These are phyloP conservation scores for Enteromius anoplus DNA, from an alignment of 2,797 vertebrate species.

Conservation along the genomic window DNA sequence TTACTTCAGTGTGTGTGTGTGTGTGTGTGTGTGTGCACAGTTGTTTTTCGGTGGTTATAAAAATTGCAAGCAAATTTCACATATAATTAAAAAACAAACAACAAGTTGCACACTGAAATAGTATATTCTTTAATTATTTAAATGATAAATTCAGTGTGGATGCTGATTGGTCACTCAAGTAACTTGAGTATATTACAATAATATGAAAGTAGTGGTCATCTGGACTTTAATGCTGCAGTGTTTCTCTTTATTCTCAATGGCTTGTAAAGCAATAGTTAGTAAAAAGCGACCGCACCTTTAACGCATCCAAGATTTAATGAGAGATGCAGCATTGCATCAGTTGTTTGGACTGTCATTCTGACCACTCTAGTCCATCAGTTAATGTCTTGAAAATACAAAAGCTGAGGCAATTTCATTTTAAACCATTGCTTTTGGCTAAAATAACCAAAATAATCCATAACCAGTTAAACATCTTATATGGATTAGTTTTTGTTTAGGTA, in stretches of 20 bases:
- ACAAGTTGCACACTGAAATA: not conserved
- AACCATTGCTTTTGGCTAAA: not conserved
- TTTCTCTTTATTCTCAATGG: not conserved
- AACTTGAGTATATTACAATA: not conserved
- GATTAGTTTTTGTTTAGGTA: not conserved
- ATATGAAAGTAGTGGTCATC: not conserved
- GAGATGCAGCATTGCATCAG: not conserved
- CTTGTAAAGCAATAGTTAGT: not conserved
- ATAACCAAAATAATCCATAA: not conserved
- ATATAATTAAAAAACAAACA: not conserved
- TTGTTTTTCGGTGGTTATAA: not conserved
- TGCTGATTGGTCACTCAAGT: not conserved
- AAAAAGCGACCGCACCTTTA: not conserved
- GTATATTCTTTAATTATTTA: no score
- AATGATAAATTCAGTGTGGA: not conserved
- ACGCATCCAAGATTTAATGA: not conserved
- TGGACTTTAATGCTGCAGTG: not conserved
- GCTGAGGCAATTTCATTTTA: not conserved
- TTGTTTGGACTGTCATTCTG: no score
- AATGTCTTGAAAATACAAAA: not conserved
- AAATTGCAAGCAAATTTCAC: not conserved
- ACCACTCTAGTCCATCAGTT: not conserved
- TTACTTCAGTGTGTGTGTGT: slow-evolving; percentile 1
- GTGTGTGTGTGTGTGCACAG: not conserved
- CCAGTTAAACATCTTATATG: not conserved